These are phyloP conservation scores for Zootermopsis nevadensis DNA, from an alignment of 2,888 invertebrate genomes.

Conservation along the genomic window DNA sequence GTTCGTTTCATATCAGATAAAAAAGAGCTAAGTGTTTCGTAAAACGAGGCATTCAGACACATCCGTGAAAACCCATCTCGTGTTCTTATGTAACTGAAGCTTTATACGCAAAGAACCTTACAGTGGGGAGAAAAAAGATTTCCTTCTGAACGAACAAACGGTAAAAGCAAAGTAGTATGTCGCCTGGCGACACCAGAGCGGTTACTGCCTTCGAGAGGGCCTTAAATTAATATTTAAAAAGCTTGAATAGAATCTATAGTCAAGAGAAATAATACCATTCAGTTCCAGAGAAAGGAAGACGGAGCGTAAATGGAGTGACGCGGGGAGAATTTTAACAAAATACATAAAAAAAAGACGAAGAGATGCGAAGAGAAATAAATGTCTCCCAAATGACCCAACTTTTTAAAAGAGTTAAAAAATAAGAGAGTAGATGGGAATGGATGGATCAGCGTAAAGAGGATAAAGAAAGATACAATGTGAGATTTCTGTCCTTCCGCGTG, in stretches of 20 bases:
- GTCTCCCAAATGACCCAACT: conserved; percentile 36
- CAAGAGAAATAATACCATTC: conserved; percentile 29
- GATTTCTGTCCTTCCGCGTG: not conserved
- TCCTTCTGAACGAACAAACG: not conserved
- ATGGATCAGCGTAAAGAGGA: conserved; percentile 9
- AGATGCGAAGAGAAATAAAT: conserved; percentile 33
- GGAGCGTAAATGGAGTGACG: not conserved
- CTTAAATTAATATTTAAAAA: conserved; percentile 43
- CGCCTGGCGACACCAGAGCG: not conserved
- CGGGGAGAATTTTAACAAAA: not conserved
- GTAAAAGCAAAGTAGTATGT: not conserved
- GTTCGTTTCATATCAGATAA: no score
- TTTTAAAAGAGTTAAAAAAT: conserved; percentile 21
- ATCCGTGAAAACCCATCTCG: not conserved
- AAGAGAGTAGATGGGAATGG: conserved; percentile 12
- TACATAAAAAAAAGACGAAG: not conserved
- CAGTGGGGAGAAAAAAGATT: not conserved
- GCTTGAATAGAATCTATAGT: conserved; percentile 37
- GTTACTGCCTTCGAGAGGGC: conserved; percentile 3
- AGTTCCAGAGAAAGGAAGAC: conserved; percentile 12
- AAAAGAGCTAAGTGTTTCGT: not conserved
- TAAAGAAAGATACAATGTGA: not conserved
- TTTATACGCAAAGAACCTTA: not conserved
- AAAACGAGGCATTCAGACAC: not conserved
- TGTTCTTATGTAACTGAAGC: not conserved